Percentiles rank a stretch among this genome's conserved stretches.
Evolutionary conservation across 2,888 invertebrate genomes (phyloP).

Genomic region (Timema podura): DNA sequence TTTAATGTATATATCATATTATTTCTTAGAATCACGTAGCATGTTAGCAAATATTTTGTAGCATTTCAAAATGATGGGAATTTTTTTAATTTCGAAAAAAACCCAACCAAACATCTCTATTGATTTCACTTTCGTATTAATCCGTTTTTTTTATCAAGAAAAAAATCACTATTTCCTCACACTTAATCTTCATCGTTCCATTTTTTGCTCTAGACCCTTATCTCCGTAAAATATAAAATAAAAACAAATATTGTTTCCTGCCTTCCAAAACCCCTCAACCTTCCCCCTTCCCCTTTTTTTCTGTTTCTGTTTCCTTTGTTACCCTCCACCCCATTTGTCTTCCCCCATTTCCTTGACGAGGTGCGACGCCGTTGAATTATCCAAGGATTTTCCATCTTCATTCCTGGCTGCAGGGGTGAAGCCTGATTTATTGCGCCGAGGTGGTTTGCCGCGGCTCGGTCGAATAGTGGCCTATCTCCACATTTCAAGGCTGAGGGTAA

Average conservation of each 20-base stretch:
- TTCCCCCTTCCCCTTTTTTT: background rate
- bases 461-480: too few relatives aligned
- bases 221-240: conserved; percentile 7
- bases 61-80: too few relatives aligned
- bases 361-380: conserved; percentile 13
- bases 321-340: conserved; percentile 4
- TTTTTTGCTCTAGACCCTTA: conserved; percentile 4
- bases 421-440: conserved; percentile 11
- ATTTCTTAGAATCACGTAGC: too few relatives aligned
- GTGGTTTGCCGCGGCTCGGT: background rate
- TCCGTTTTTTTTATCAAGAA: conserved; percentile 7
- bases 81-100: too few relatives aligned
- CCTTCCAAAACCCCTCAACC: background rate
- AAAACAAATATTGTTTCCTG: conserved; percentile 11
- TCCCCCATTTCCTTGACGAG: conserved; percentile 15
- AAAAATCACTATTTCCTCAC: background rate
- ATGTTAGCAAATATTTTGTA: too few relatives aligned
- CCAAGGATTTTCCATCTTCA: conserved; percentile 17
- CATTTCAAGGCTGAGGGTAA: too few relatives aligned
- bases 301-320: too few relatives aligned
- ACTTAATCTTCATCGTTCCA: conserved; percentile 10
- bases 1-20: too few relatives aligned
- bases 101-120: too few relatives aligned
- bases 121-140: conserved; percentile 4
- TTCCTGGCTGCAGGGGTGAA: background rate